Evolutionary conservation across 2,888 invertebrate genomes (phyloP).

Genomic region (Pharmacophagus antenor): DNA sequence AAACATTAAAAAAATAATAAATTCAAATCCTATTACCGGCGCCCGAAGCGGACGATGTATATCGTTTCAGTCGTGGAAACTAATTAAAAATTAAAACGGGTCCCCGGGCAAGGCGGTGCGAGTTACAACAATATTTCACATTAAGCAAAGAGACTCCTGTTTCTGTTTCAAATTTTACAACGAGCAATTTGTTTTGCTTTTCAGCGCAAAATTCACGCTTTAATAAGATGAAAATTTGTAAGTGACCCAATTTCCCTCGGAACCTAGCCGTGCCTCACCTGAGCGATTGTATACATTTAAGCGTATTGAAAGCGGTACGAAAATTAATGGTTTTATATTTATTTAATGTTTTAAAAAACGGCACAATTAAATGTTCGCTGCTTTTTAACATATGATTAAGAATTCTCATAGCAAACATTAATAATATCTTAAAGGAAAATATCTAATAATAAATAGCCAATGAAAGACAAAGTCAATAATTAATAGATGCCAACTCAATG

Average conservation of each 20-base stretch:
- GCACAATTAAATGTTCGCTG: too few species aligned
- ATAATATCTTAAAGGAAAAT: too few species aligned
- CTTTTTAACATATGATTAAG: too few species aligned
- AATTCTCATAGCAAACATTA: too few species aligned
- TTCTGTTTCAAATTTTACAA: constrained; percentile 26
- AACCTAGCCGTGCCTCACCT: constrained; percentile 24
- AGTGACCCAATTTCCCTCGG: constrained; percentile 29
- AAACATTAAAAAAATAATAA: constrained; percentile 22
- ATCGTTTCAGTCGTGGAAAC: constrained; percentile 20
- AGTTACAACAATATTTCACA: constrained; percentile 29
- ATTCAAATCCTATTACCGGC: constrained; percentile 23
- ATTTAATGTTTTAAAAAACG: too few species aligned
- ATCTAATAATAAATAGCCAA: too few species aligned
- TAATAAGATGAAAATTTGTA: constrained; percentile 32
- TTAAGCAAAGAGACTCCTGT: constrained; percentile 16
- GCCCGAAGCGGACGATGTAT: constrained; percentile 10
- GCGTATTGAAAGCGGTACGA: constrained; percentile 23
- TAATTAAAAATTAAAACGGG: constrained; percentile 27
- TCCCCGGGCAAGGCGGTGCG: constrained; percentile 1
- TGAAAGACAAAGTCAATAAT: too few species aligned
- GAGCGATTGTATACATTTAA: constrained; percentile 23
- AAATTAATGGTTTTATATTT: constrained; percentile 10
- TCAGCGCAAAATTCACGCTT: constrained; percentile 23
- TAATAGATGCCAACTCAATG: too few species aligned
- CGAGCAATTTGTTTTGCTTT: constrained; percentile 30